Conservation (phyloP, 2,797 vertebrate species). For the Danionella dracula region DNA sequence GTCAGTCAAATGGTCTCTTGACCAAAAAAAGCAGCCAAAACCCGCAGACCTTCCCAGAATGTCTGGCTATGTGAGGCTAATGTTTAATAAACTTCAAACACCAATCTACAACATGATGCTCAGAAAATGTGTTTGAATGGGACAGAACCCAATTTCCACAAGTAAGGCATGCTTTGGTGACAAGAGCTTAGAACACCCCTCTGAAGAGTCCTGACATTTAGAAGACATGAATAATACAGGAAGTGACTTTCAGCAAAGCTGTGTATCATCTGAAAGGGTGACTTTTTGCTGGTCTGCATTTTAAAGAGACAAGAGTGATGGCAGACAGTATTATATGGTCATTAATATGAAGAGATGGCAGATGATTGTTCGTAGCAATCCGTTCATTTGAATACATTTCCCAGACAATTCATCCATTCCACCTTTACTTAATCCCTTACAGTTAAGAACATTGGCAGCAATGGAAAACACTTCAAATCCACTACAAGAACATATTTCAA, state of each 20-base stretch:
- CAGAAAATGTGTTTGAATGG: not conserved
- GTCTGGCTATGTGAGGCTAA: no score
- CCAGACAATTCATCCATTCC: no score
- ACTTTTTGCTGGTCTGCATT: constrained; percentile 2
- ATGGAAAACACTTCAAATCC: not conserved
- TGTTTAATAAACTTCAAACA: not conserved
- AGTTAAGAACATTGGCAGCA: no score
- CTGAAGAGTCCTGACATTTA: constrained; percentile 44
- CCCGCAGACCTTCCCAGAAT: no score
- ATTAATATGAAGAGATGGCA: constrained; percentile 52
- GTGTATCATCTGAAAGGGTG: constrained; percentile 10
- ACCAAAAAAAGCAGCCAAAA: no score
- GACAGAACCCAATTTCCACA: not conserved
- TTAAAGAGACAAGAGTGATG: constrained; percentile 31
- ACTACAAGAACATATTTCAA: not conserved
- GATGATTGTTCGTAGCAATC: not conserved
- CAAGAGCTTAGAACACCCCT: constrained; percentile 11
- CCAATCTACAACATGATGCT: not conserved
- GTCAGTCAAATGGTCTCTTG: no score
- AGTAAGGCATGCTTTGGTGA: constrained; percentile 15
- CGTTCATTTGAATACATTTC: not conserved
- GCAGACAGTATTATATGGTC: constrained; percentile 46
- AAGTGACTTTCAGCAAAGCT: constrained; percentile 24
- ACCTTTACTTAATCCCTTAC: no score
- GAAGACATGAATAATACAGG: constrained; percentile 44